A percentile compares a stretch with the other conserved stretches of the same genome.
Evolutionary conservation across 2,113 vertebrate species (phyloP).

Genomic region (Clupea harengus): DNA sequence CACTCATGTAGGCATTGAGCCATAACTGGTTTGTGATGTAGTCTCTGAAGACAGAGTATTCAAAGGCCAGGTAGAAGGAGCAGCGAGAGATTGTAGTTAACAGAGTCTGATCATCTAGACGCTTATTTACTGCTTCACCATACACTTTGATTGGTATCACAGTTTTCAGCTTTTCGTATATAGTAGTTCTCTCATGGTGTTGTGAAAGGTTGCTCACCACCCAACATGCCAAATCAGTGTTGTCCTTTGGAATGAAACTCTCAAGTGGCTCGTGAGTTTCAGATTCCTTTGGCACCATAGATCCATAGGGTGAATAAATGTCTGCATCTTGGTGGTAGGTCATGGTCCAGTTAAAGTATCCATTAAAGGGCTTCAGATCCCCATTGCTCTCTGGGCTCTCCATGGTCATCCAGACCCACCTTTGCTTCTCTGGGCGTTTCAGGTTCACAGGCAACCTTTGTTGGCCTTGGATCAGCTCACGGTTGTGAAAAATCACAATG

Average conservation of each 20-base stretch:
- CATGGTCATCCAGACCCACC: slow-evolving; percentile 89
- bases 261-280: rapidly evolving
- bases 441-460: slow-evolving; percentile 65
- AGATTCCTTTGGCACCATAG: slow-evolving; percentile 38
- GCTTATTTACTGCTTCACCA: slow-evolving; percentile 62
- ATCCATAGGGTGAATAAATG: slow-evolving; percentile 47
- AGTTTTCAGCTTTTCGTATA: slow-evolving; percentile 71
- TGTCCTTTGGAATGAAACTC: slow-evolving; percentile 48
- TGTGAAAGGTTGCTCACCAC: slow-evolving; percentile 82
- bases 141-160: slow-evolving; percentile 76
- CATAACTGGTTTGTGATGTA: too few relatives aligned
- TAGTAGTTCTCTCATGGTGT: slow-evolving; percentile 68
- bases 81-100: too few relatives aligned
- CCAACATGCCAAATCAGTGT: slow-evolving; percentile 80
- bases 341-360: slow-evolving; percentile 88
- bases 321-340: slow-evolving; percentile 84
- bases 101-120: slow-evolving; percentile 43
- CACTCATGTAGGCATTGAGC: too few relatives aligned
- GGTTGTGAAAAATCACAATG: slow-evolving; percentile 84
- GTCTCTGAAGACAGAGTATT: too few relatives aligned
- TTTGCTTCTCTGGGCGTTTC: slow-evolving; percentile 64
- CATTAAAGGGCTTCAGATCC: slow-evolving; percentile 52
- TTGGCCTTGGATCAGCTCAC: slow-evolving; percentile 52
- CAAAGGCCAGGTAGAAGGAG: too few relatives aligned
- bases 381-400: slow-evolving; percentile 77